These are phyloP conservation scores for Balearica regulorum DNA, from an alignment of 2,797 vertebrate genomes.

Conservation along the genomic window DNA sequence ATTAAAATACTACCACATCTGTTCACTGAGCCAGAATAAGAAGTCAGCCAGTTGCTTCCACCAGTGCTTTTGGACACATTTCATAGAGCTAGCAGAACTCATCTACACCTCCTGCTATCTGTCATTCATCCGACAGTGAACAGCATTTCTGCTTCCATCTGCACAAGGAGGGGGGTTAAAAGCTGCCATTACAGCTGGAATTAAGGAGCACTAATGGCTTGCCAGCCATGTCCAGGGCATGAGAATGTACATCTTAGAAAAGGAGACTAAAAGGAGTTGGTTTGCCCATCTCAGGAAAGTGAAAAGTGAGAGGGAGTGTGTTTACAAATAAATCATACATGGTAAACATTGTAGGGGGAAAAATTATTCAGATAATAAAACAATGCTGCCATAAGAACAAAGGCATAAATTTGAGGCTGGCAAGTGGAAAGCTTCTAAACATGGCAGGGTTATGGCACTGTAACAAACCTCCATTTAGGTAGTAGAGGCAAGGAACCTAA, in stretches of 20 bases:
- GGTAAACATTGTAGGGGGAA: neutral
- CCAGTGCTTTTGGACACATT: neutral
- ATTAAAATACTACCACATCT: neutral
- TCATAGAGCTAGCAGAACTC: neutral
- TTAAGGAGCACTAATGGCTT: slow-evolving; percentile 10
- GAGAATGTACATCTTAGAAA: neutral
- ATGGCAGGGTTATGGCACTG: neutral
- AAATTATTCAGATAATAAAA: neutral
- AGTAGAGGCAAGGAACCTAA: neutral
- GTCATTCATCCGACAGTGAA: neutral
- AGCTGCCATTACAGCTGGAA: slow-evolving; percentile 1
- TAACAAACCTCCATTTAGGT: neutral
- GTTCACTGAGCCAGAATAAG: neutral
- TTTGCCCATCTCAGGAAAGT: neutral
- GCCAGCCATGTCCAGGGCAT: neutral
- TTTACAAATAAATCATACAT: neutral
- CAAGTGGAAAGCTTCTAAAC: neutral
- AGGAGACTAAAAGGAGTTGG: neutral
- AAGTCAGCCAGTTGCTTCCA: neutral
- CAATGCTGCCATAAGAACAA: neutral
- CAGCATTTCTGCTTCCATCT: neutral
- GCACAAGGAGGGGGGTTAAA: rapidly evolving
- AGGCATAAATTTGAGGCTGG: neutral
- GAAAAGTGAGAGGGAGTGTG: neutral
- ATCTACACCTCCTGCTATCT: neutral